Evolutionary conservation across 2,888 invertebrate genomes (phyloP), one percentile per base, ranked within the genome.

Genomic region (Taphrorychus bicolor): DNA sequence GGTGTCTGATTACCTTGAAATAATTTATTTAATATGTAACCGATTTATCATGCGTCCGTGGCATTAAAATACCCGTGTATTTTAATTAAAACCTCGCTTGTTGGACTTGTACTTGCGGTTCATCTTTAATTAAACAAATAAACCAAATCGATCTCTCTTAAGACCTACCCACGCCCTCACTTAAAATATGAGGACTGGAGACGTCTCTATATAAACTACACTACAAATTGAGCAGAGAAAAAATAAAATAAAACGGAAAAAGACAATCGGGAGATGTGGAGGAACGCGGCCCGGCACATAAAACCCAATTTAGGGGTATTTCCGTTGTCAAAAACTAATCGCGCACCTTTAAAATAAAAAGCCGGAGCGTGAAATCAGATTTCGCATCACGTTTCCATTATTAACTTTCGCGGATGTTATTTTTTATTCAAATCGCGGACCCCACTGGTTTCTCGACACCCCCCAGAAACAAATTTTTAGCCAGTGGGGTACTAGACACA

Each of bases 331-430:
- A 78, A 74, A 81, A 80, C 79, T 80, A 80, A 82, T 82, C 81
- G 76, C 78, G 76, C 80, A 80, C 81, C 81, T 81, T 79, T 76
- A 78, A 80, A 76, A 81, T 79, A 80, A 80, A 80, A 79, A 77
- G 78, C 77, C 75, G 74, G 72, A 74, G 76, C 77, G 76, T 77
- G 78, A 81, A 82, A 82, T 82, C 81, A 78, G 78, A 80, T 82
- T 82, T 82, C 82, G 79, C 78, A 80, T 80, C 82, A 82, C 82
- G 82, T 82, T 80, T 79, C 80, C 82, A 80, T 82, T 82, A 82
- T 82, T 82, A 82, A 82, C 82, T 82, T 82, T 80, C 76, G 77
- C 76, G 78, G 79, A 82, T 81, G 81, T 81, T 81, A 81, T 81
- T 82, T 81, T 82, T 82, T 82, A 82, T 82, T 82, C 82, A 82